These are phyloP conservation scores for Varanus salvator DNA, from an alignment of 2,113 vertebrate species.

Conservation along the genomic window DNA sequence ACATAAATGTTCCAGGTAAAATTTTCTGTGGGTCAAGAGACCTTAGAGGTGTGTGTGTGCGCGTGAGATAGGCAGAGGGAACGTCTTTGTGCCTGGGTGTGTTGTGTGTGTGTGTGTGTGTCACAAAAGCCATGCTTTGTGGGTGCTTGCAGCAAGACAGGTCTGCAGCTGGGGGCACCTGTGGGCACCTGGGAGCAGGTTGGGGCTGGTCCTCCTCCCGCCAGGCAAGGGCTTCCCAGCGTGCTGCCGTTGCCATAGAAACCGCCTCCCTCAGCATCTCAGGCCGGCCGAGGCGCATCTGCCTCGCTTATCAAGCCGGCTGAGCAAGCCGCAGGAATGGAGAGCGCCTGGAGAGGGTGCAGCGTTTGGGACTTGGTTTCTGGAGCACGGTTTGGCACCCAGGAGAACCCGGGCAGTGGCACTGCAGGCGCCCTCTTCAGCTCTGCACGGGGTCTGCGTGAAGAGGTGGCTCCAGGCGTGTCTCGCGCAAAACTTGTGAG, in stretches of 20 bases:
- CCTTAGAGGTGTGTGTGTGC: no score
- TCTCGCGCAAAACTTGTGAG: no score
- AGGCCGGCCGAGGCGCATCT: not conserved
- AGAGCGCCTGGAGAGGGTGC: not conserved
- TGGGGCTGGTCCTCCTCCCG: not conserved
- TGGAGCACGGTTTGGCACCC: not conserved
- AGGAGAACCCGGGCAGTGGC: not conserved
- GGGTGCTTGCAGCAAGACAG: not conserved
- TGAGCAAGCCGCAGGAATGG: not conserved
- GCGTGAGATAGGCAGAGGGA: not conserved
- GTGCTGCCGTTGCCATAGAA: conserved; percentile 51
- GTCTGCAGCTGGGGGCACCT: not conserved
- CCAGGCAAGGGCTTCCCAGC: not conserved
- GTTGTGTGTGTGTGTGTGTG: not conserved
- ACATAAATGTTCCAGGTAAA: not conserved
- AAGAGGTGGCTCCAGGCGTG: not conserved
- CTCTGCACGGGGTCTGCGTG: no score
- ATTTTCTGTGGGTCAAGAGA: no score
- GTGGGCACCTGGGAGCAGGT: not conserved
- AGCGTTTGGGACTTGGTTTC: not conserved
- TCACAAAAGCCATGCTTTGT: not conserved
- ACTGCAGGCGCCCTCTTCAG: not conserved
- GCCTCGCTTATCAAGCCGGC: not conserved
- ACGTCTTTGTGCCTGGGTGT: no score
- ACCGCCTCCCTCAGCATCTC: conserved; percentile 42